phyloP scores from a whole-genome alignment of 2,113 vertebrate genomes.

The Coturnix japonica region DNA sequence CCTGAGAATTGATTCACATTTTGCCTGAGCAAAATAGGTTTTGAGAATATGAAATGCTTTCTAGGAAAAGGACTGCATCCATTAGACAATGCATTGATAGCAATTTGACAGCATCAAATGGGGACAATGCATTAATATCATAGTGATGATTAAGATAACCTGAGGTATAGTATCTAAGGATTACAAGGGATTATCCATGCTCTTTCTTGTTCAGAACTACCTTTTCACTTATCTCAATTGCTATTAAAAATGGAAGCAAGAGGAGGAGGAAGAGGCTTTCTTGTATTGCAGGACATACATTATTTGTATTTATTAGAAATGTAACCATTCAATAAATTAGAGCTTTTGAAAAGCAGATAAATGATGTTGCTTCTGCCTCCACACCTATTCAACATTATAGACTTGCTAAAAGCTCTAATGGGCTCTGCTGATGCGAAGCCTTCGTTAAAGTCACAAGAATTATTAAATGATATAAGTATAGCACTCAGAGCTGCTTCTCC shows the following conservation, averaged over 20 bases:
- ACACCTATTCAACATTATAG: neutral
- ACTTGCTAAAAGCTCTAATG: neutral
- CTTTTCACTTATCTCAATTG: neutral
- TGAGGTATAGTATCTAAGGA: neutral
- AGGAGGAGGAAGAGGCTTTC: neutral
- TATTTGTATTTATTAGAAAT: neutral
- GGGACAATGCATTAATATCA: neutral
- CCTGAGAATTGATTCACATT: neutral
- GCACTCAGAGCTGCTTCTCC: neutral
- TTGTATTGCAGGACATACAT: neutral
- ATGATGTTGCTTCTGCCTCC: neutral
- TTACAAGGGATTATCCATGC: neutral
- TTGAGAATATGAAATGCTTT: neutral
- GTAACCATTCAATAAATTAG: neutral
- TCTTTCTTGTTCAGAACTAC: neutral
- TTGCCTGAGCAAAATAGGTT: neutral
- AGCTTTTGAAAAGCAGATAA: neutral
- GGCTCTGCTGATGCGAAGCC: neutral
- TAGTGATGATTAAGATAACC: neutral
- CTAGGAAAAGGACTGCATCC: neutral
- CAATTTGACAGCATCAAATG: neutral
- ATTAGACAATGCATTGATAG: neutral
- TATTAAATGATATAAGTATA: neutral
- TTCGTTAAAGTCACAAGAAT: neutral
- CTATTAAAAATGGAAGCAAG: neutral